These are phyloP conservation scores for Helleia helle DNA, from an alignment of 2,888 invertebrate species.

Conservation along the genomic window DNA sequence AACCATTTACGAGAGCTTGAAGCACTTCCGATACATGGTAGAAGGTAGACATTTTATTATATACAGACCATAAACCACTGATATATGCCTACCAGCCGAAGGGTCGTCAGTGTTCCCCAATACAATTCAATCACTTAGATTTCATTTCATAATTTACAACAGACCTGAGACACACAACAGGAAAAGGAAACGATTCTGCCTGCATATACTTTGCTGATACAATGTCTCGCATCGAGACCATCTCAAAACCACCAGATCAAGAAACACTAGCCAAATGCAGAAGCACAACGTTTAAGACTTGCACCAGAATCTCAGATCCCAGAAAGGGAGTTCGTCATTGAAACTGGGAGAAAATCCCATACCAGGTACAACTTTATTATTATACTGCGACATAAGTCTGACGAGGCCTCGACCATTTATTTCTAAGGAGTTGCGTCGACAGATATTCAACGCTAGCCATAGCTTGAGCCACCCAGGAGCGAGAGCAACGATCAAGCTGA, in stretches of 20 bases:
- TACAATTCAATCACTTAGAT: not conserved
- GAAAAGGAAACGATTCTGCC: not conserved
- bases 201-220: too few relatives aligned
- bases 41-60: not conserved
- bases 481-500: not conserved
- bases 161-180: not conserved
- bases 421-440: conserved; percentile 7
- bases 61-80: not conserved
- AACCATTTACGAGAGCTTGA: not conserved
- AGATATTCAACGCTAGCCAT: conserved; percentile 15
- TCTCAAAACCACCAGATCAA: not conserved
- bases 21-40: not conserved
- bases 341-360: too few relatives aligned
- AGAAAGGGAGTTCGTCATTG: too few relatives aligned
- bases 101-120: not conserved
- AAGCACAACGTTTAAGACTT: too few relatives aligned
- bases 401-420: conserved; percentile 13
- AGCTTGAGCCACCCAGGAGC: too few relatives aligned
- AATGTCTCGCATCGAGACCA: not conserved
- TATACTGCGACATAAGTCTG: not conserved
- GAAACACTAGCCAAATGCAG: too few relatives aligned
- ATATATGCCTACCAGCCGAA: not conserved
- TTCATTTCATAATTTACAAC: not conserved
- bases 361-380: too few relatives aligned
- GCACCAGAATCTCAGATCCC: too few relatives aligned